A percentile compares a stretch with the other conserved stretches of the same genome.
phyloP scores from a whole-genome alignment of 2,113 vertebrate species.

The Benitochromis conjunctus region DNA sequence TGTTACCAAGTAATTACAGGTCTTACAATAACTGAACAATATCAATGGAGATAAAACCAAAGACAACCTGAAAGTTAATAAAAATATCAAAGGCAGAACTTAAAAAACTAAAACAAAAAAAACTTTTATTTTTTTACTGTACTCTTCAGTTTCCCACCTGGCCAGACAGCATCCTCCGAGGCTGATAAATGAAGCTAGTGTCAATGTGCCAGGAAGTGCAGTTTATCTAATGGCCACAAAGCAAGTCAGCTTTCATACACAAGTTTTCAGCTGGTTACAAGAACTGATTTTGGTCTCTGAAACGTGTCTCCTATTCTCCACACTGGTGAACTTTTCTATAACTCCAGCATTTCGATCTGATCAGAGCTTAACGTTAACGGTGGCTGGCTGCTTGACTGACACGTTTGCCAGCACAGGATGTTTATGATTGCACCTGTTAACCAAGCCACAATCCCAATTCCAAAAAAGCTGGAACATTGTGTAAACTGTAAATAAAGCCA shows the following conservation, averaged over 20 bases:
- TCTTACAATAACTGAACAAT: neutral
- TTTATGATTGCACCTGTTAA: neutral
- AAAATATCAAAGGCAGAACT: neutral
- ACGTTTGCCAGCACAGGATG: neutral
- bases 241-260: neutral
- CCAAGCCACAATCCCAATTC: fast-evolving
- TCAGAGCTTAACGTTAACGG: neutral
- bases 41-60: neutral
- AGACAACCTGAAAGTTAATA: neutral
- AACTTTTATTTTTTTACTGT: neutral
- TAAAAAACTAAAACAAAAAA: neutral
- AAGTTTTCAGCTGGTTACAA: neutral
- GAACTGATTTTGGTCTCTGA: neutral
- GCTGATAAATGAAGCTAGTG: neutral
- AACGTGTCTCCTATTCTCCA: neutral
- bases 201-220: neutral
- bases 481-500: neutral
- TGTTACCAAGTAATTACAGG: fast-evolving
- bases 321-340: neutral
- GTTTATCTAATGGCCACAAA: neutral
- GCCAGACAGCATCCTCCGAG: fast-evolving
- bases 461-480: neutral
- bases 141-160: neutral
- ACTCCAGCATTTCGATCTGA: neutral
- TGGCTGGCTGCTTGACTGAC: neutral